These are phyloP conservation scores for Heteractis magnifica DNA, from an alignment of 92 coral and sea anemone species.

Conservation along the genomic window DNA sequence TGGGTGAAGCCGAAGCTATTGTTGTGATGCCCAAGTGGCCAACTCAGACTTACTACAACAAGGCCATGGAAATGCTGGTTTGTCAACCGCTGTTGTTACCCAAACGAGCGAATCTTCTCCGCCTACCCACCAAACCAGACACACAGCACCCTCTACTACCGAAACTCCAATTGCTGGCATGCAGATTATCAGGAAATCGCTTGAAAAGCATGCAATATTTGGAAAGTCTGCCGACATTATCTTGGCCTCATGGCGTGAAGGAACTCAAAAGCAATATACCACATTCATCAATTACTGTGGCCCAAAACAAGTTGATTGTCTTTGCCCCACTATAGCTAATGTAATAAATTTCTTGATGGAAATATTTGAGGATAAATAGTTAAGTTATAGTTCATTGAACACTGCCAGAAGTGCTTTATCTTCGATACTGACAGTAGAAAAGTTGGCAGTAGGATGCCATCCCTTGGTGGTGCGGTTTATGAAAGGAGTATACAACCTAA, in stretches of 20 bases:
- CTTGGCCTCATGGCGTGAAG: constrained; percentile 59
- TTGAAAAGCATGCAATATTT: constrained; percentile 27
- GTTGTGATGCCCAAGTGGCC: constrained; percentile 58
- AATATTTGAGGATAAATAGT: not conserved
- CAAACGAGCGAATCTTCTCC: constrained; percentile 23
- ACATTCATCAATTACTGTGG: constrained; percentile 46
- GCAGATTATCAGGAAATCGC: constrained; percentile 45
- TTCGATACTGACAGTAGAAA: constrained; percentile 17
- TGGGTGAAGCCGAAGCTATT: constrained; percentile 55
- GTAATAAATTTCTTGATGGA: constrained; percentile 28
- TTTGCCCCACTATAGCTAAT: constrained; percentile 32
- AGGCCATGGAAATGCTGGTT: constrained; percentile 46
- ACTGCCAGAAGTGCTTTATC: constrained; percentile 34
- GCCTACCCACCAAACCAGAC: constrained; percentile 27
- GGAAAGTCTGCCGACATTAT: constrained; percentile 50
- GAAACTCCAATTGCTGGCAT: constrained; percentile 39
- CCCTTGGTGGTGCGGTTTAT: constrained; percentile 23
- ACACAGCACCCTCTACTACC: constrained; percentile 39
- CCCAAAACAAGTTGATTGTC: constrained; percentile 37
- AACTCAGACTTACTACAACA: constrained; percentile 55
- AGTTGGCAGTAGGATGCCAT: constrained; percentile 22
- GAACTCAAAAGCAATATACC: constrained; percentile 56
- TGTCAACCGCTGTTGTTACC: constrained; percentile 29
- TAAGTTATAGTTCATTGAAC: constrained; percentile 37
- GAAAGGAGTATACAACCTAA: constrained; percentile 2